Base-by-base conservation (phyloP, 2,888 invertebrate species). In the Galerucella nymphaeae region DNA sequence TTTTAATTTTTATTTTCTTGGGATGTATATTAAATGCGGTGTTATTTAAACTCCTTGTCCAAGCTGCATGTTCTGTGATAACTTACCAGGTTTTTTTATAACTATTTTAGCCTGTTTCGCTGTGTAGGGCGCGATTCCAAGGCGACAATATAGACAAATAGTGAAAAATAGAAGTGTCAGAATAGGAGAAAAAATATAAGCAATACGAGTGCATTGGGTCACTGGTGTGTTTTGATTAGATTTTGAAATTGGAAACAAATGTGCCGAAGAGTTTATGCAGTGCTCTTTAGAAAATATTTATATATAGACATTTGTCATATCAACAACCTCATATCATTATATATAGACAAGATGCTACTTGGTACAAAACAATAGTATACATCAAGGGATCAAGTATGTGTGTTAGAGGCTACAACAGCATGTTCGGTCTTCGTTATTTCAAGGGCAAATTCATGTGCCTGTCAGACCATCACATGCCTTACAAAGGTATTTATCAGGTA, bases 111-210 rank as follows among this genome's bases (percentile, higher is more conserved):
- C 85, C 86, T 87, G 86, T 87, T 86, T 87, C 86, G 86, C 87
- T 87, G 87, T 86, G 86, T 86, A 85, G 85, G 84, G 85, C 85
- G 86, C 86, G 85, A 85, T 86, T 86, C 87, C 80, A 86, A 87
- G 87, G 85, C 85, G 86, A 86, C 86, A 86, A 86, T 86, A 86
- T 86, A 86, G 86, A 86, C 85, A 86, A 86, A 86, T 86, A 86
- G 86, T 87, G 87, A 87, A 87, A 87, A 87, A 87, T 86, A 87
- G 87, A 87, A 86, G 87, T 87, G 87, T 87, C 87, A 87, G 87
- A 87, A 87, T 86, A 86, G 85, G 85, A 85, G 86, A 86, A 85
- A 86, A 83, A 86, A 86, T 84, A 84, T 84, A 86, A 86, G 85
- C 85, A 75, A 85, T 84, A 63, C 85, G 85, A 79, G 86, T 85